These are phyloP conservation scores for Xanthia icteritia DNA, from an alignment of 2,888 invertebrate species.

Conservation along the genomic window DNA sequence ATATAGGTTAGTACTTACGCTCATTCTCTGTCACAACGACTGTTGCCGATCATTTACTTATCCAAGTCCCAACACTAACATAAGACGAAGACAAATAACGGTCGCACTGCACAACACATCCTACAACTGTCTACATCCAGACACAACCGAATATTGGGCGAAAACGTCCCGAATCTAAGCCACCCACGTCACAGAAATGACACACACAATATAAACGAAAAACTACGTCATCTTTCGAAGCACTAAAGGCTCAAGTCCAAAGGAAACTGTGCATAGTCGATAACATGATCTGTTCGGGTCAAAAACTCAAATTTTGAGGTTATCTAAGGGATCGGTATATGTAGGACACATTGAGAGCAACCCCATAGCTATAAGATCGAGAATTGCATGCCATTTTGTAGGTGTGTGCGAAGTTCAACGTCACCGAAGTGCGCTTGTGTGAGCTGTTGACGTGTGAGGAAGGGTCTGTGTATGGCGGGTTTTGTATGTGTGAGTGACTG, in stretches of 20 bases:
- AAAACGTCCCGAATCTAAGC: conserved; percentile 63
- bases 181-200: conserved; percentile 54
- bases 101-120: conserved; percentile 63
- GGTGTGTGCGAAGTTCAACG: conserved; percentile 77
- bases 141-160: conserved; percentile 66
- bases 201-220: conserved; percentile 47
- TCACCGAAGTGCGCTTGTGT: conserved; percentile 69
- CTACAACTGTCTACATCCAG: conserved; percentile 66
- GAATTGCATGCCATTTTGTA: conserved; percentile 73
- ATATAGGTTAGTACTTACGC: conserved; percentile 77
- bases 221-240: conserved; percentile 44
- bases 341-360: conserved; percentile 84
- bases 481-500: conserved; percentile 76
- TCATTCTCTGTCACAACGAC: conserved; percentile 76
- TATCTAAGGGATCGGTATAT: conserved; percentile 86
- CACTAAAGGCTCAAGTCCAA: conserved; percentile 61
- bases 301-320: conserved; percentile 87
- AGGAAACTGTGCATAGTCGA: conserved; percentile 68
- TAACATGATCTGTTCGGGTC: conserved; percentile 72
- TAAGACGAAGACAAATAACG: conserved; percentile 63
- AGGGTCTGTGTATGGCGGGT: conserved; percentile 71
- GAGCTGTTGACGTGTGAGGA: conserved; percentile 66
- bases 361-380: conserved; percentile 78
- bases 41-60: conserved; percentile 68
- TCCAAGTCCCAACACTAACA: conserved; percentile 70